Evolutionary conservation across 2,113 vertebrate genomes (phyloP).

Genomic region (Hydropotes inermis): DNA sequence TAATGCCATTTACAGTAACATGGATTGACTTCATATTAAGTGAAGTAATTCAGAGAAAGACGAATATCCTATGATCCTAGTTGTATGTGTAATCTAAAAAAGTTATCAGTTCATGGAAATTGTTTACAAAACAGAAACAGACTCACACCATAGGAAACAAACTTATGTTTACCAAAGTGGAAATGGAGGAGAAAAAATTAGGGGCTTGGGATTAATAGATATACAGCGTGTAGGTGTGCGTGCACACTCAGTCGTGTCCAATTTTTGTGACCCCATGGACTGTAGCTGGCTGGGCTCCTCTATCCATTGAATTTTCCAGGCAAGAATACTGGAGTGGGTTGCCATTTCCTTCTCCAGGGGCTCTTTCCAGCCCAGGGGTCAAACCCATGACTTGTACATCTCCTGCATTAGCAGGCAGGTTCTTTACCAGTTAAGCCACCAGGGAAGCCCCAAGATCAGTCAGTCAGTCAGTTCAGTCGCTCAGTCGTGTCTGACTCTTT

Average conservation of each 20-base stretch:
- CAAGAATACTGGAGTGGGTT: not conserved
- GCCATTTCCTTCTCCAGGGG: not conserved
- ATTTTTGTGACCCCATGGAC: not conserved
- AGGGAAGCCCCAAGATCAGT: not conserved
- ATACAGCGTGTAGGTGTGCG: not conserved
- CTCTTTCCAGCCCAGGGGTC: too few species aligned
- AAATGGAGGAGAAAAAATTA: not conserved
- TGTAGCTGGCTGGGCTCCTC: not conserved
- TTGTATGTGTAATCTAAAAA: not conserved
- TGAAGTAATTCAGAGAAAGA: not conserved
- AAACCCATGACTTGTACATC: too few species aligned
- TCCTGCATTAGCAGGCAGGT: too few species aligned
- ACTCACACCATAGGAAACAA: not conserved
- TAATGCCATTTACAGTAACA: not conserved
- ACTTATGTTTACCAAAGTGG: not conserved
- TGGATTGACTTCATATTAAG: not conserved
- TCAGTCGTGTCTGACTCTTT: too few species aligned
- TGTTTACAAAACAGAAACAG: not conserved
- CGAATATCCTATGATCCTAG: not conserved
- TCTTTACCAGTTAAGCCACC: too few species aligned
- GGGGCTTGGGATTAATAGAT: not conserved
- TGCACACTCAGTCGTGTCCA: not conserved
- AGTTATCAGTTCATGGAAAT: not conserved
- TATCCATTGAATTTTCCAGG: not conserved
- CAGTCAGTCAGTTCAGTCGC: too few species aligned